Evolutionary conservation across 2,797 vertebrate species (phyloP).

Genomic region (Myioborus melanocephalus): DNA sequence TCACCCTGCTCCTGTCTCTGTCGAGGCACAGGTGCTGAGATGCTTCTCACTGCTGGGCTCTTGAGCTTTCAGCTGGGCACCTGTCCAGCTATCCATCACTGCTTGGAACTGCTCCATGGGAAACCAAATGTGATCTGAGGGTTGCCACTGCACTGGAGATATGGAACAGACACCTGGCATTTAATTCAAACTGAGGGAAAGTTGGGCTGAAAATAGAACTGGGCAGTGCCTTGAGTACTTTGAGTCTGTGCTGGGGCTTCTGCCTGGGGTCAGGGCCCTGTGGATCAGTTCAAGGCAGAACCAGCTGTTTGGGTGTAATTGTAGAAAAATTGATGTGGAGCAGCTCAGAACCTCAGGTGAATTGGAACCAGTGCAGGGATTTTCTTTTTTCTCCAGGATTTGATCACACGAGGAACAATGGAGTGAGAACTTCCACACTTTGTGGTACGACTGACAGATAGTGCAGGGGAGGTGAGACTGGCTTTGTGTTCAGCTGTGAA

Average conservation of each 20-base stretch:
- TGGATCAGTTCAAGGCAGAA: not conserved
- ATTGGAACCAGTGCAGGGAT: not conserved
- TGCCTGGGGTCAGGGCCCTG: not conserved
- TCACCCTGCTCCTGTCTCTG: not conserved
- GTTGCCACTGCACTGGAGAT: not conserved
- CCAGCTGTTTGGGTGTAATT: not conserved
- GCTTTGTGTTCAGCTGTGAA: slow-evolving; percentile 37
- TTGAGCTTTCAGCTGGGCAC: slow-evolving; percentile 6
- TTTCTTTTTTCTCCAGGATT: not conserved
- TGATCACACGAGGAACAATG: not conserved
- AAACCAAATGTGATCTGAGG: not conserved
- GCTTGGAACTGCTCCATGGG: slow-evolving; percentile 16
- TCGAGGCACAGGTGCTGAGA: not conserved
- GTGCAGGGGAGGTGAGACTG: not conserved
- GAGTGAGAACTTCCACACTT: not conserved
- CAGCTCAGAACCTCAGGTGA: not conserved
- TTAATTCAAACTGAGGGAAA: not conserved
- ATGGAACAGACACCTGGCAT: not conserved
- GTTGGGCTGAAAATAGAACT: not conserved
- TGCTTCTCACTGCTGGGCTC: not conserved
- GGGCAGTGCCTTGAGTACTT: not conserved
- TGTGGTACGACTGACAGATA: not conserved
- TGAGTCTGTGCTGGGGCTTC: not conserved
- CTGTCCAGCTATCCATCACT: not conserved
- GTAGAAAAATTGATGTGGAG: not conserved